These are phyloP conservation scores for Copsychus sechellarum DNA, from an alignment of 2,113 vertebrate species.

Conservation along the genomic window DNA sequence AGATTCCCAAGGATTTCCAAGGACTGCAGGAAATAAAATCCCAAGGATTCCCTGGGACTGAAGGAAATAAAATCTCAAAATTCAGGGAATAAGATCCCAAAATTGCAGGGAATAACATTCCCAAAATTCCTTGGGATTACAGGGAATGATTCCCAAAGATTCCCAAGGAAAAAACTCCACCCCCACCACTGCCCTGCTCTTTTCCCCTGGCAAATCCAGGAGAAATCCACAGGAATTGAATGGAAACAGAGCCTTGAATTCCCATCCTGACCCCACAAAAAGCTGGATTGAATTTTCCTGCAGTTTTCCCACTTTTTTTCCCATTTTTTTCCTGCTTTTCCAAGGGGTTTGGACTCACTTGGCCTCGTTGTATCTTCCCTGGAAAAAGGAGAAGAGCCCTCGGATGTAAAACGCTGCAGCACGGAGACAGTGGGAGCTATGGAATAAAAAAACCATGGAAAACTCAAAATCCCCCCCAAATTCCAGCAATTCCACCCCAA, in stretches of 20 bases:
- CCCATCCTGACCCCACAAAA: background rate
- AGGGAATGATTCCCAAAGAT: background rate
- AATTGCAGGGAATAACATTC: background rate
- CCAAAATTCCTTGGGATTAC: background rate
- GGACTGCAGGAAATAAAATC: background rate
- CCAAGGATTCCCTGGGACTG: too few relatives aligned
- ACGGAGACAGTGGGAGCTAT: slow-evolving; percentile 93
- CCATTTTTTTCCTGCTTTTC: background rate
- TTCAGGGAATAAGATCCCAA: background rate
- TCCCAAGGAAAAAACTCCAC: background rate
- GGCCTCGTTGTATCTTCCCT: slow-evolving; percentile 97
- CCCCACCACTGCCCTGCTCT: background rate
- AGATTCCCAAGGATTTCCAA: background rate
- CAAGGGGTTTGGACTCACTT: slow-evolving; percentile 78
- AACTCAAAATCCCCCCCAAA: background rate
- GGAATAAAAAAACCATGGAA: background rate
- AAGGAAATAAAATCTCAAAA: background rate
- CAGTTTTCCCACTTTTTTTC: background rate
- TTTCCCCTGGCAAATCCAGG: fast-evolving
- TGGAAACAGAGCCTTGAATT: fast-evolving
- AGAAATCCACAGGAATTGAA: background rate
- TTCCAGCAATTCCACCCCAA: background rate
- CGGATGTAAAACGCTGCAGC: slow-evolving; percentile 97
- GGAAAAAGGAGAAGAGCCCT: slow-evolving; percentile 97
- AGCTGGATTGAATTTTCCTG: background rate